Evolutionary conservation across 2,888 invertebrate genomes (phyloP).

Genomic region (Brachyopa scutellaris): DNA sequence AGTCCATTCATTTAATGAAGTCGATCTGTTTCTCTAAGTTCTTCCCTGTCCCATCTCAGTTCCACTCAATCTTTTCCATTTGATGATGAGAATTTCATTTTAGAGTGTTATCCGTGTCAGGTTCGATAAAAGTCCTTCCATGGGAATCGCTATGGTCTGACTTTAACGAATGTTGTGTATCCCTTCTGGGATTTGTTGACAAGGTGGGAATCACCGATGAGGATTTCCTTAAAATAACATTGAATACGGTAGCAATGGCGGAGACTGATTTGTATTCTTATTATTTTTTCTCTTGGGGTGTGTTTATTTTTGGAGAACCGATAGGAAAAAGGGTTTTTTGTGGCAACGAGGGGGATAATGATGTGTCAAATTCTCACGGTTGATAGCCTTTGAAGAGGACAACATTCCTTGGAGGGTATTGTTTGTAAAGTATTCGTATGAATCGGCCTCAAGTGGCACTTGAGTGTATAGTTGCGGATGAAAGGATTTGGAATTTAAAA

Average conservation of each 20-base stretch:
- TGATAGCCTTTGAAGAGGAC: constrained; percentile 11
- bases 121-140: too few relatives aligned
- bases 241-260: constrained; percentile 12
- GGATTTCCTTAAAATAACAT: constrained; percentile 39
- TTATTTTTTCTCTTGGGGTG: constrained; percentile 19
- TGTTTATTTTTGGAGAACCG: constrained; percentile 60
- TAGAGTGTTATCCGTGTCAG: too few relatives aligned
- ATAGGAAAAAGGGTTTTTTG: constrained; percentile 37
- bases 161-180: constrained; percentile 31
- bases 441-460: neutral
- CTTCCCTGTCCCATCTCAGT: neutral
- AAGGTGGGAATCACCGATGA: constrained; percentile 60
- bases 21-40: constrained; percentile 32
- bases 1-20: constrained; percentile 70
- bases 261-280: constrained; percentile 40
- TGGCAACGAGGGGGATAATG: constrained; percentile 22
- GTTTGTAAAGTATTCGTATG: neutral
- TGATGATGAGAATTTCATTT: constrained; percentile 9
- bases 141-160: neutral
- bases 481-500: neutral
- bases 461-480: neutral
- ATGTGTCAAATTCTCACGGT: constrained; percentile 64
- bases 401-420: neutral
- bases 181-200: constrained; percentile 55
- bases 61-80: constrained; percentile 32